These are phyloP conservation scores for Pachyuromys duprasi DNA, from an alignment of 2,797 vertebrate species.

Conservation along the genomic window DNA sequence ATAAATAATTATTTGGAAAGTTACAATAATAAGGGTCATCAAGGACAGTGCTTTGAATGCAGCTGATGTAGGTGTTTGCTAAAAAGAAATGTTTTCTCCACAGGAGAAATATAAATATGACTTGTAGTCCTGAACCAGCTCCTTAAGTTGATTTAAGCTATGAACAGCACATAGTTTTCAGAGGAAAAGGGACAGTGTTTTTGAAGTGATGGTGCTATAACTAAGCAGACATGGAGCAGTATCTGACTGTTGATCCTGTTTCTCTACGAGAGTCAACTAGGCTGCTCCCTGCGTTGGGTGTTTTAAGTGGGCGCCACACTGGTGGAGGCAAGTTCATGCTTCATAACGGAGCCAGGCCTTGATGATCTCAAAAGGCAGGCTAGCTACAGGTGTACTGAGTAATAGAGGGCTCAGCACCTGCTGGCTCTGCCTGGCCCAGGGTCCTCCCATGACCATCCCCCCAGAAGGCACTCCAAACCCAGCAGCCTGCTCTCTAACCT, in stretches of 20 bases:
- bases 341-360: not conserved
- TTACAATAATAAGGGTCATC: conserved; percentile 26
- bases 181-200: not conserved
- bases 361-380: not conserved
- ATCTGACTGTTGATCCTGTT: not conserved
- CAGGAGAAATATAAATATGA: conserved; percentile 8
- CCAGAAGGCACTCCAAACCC: not conserved
- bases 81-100: not conserved
- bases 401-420: not conserved
- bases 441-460: not conserved
- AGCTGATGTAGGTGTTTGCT: conserved; percentile 10
- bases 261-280: not conserved
- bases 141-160: conserved; percentile 29
- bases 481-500: not conserved
- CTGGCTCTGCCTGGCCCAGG: not conserved
- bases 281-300: not conserved
- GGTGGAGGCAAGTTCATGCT: not conserved
- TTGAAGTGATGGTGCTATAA: not conserved
- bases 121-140: not conserved
- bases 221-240: not conserved
- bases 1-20: conserved; percentile 46
- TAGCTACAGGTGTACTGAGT: not conserved
- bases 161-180: not conserved
- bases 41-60: not conserved
- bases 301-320: not conserved